These are phyloP conservation scores for Lutraria lutraria DNA, from an alignment of 2,888 invertebrate genomes.

Conservation along the genomic window DNA sequence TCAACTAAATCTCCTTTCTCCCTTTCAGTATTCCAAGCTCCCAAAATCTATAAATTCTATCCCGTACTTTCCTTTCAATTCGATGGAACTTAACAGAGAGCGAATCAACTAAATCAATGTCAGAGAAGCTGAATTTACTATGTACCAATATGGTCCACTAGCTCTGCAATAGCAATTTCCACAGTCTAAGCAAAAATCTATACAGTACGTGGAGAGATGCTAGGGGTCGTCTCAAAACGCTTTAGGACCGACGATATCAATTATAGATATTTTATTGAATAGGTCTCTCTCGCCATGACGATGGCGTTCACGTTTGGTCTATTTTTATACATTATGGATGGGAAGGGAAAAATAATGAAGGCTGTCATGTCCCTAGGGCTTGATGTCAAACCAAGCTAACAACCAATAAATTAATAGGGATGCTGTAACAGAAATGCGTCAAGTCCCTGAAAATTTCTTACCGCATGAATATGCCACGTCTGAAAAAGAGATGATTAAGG, in stretches of 20 bases:
- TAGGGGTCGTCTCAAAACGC: neutral
- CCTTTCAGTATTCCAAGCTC: neutral
- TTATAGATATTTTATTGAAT: constrained; percentile 8
- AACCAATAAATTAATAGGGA: neutral
- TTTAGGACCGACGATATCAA: neutral
- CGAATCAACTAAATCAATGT: constrained; percentile 1
- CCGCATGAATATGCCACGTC: too few species aligned
- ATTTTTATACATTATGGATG: neutral
- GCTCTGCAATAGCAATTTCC: neutral
- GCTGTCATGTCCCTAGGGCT: neutral
- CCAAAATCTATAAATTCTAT: constrained; percentile 20
- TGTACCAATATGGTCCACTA: neutral
- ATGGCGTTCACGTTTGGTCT: constrained; percentile 1
- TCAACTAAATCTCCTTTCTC: neutral
- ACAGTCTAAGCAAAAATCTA: constrained; percentile 22
- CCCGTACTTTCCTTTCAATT: constrained; percentile 15
- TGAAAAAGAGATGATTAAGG: too few species aligned
- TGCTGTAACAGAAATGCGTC: too few species aligned
- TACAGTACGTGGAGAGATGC: constrained; percentile 19
- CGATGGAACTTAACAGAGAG: neutral
- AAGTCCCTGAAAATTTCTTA: too few species aligned
- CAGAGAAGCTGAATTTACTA: neutral
- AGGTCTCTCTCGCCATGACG: neutral
- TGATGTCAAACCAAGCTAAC: neutral
- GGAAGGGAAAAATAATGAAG: neutral